Conservation (phyloP, 2,888 invertebrate genomes). For the Galerucella calmariensis region DNA sequence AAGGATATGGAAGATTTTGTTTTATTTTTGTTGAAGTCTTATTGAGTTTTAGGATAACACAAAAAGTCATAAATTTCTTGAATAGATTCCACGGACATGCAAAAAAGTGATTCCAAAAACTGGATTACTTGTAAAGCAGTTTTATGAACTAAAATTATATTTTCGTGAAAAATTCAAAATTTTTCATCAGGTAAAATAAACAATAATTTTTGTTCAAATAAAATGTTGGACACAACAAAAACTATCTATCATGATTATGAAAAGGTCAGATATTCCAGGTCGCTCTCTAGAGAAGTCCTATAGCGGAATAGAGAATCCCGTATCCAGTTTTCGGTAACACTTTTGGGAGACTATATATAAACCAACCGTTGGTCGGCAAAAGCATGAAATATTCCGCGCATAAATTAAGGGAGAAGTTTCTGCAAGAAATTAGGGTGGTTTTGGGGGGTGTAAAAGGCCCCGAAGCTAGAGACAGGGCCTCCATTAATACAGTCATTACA, state of each 20-base stretch:
- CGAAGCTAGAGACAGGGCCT: conserved; percentile 46
- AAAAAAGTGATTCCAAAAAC: too few species aligned
- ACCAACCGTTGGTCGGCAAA: conserved; percentile 55
- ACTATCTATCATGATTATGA: conserved; percentile 14
- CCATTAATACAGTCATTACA: conserved; percentile 63
- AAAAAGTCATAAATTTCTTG: too few species aligned
- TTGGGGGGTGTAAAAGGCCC: conserved; percentile 56
- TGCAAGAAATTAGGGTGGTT: conserved; percentile 62
- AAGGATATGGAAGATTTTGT: too few species aligned
- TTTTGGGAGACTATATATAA: conserved; percentile 15
- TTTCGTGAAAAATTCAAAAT: too few species aligned
- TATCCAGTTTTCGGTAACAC: conserved; percentile 11
- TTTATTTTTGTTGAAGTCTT: too few species aligned
- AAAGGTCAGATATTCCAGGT: conserved; percentile 10
- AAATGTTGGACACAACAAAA: neutral
- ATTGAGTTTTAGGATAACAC: too few species aligned
- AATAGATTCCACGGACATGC: too few species aligned
- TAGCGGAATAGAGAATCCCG: conserved; percentile 6
- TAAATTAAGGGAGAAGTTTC: conserved; percentile 62
- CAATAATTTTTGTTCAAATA: neutral
- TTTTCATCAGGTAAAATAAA: neutral
- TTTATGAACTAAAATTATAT: too few species aligned
- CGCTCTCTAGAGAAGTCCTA: neutral
- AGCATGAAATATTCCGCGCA: conserved; percentile 63
- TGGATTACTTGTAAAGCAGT: too few species aligned